Conservation (phyloP, 2,113 vertebrate genomes). For the Hyla sarda region DNA sequence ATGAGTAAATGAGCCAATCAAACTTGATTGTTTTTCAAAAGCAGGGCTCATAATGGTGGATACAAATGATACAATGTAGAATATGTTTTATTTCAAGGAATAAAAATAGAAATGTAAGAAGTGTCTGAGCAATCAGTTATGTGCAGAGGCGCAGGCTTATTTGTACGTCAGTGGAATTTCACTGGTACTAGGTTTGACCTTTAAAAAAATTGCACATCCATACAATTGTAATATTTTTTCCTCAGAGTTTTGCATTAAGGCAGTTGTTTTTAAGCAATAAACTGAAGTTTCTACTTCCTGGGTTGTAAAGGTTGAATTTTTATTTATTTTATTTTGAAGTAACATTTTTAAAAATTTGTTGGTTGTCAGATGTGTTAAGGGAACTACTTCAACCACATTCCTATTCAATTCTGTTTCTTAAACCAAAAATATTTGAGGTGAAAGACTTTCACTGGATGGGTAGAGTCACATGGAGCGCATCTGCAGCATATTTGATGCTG, state of each 20-base stretch:
- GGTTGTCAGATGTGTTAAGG: not conserved
- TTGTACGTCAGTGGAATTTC: conserved; percentile 45
- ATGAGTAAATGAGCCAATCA: conserved; percentile 54
- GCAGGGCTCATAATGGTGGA: conserved; percentile 46
- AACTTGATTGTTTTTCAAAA: conserved; percentile 51
- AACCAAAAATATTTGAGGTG: not conserved
- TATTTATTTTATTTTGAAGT: too few species aligned
- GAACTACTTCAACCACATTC: not conserved
- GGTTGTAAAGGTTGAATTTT: not conserved
- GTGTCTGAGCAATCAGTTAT: conserved; percentile 40
- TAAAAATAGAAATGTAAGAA: conserved; percentile 54
- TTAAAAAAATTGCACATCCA: conserved; percentile 32
- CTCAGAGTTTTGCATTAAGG: not conserved
- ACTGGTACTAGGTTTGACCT: conserved; percentile 38
- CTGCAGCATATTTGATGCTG: too few species aligned
- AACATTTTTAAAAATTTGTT: too few species aligned
- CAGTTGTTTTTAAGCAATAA: not conserved
- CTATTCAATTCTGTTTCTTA: not conserved
- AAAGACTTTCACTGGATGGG: not conserved
- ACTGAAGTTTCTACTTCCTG: not conserved
- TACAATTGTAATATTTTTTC: conserved; percentile 34
- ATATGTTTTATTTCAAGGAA: conserved; percentile 43
- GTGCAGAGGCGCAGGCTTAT: conserved; percentile 29
- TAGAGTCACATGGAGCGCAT: too few species aligned
- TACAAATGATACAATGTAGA: conserved; percentile 51